phyloP scores from a whole-genome alignment of 2,797 vertebrate species.

The Lepus townsendii region DNA sequence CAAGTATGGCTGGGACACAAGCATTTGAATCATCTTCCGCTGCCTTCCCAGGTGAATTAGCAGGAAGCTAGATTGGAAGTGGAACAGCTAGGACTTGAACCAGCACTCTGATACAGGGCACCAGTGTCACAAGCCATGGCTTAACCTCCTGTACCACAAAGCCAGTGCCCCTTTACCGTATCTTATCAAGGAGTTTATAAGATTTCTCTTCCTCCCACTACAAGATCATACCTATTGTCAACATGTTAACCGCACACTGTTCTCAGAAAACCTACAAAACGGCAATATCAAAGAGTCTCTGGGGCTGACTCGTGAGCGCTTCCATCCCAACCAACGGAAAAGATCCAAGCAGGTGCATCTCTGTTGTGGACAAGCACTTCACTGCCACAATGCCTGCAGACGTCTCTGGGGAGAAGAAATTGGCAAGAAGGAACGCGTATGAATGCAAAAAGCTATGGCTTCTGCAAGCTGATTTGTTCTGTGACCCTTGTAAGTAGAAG shows the following conservation, averaged over 20 bases:
- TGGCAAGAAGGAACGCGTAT: not conserved
- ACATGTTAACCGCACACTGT: not conserved
- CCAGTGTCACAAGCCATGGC: too few relatives aligned
- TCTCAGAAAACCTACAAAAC: not conserved
- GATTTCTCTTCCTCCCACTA: not conserved
- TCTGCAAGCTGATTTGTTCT: not conserved
- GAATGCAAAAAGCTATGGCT: not conserved
- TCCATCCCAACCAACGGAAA: not conserved
- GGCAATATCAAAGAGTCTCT: too few relatives aligned
- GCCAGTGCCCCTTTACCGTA: too few relatives aligned
- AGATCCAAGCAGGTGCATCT: not conserved
- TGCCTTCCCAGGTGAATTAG: too few relatives aligned
- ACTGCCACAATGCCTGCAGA: not conserved
- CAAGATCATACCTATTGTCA: not conserved
- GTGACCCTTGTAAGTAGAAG: not conserved
- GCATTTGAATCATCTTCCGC: too few relatives aligned
- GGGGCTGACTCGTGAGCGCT: too few relatives aligned
- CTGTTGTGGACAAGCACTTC: not conserved
- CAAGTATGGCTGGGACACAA: too few relatives aligned
- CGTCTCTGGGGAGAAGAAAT: not conserved
- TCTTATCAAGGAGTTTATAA: not conserved
- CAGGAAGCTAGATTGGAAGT: too few relatives aligned
- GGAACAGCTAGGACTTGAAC: too few relatives aligned
- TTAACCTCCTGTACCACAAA: too few relatives aligned
- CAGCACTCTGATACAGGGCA: too few relatives aligned